These are phyloP conservation scores for Eulimnadia texana DNA, from an alignment of 1,140 invertebrate species.

Conservation along the genomic window DNA sequence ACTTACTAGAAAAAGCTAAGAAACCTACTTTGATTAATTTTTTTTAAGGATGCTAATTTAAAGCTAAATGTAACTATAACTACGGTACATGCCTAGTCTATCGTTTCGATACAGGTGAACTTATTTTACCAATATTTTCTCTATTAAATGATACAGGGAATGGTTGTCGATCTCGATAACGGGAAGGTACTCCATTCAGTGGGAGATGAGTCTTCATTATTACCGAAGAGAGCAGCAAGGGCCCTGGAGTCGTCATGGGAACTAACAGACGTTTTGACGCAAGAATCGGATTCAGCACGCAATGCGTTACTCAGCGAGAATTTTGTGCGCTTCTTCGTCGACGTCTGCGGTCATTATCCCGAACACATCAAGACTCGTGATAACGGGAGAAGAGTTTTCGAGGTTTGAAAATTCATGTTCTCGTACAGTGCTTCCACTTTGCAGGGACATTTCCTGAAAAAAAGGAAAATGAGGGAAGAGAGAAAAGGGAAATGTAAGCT, in stretches of 20 bases:
- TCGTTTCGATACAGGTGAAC: too few species aligned
- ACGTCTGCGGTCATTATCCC: conserved; percentile 43
- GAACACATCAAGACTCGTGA: conserved; percentile 34
- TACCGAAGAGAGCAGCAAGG: conserved; percentile 42
- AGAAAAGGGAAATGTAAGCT: too few species aligned
- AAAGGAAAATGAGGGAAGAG: too few species aligned
- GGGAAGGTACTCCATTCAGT: conserved; percentile 35
- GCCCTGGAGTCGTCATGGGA: conserved; percentile 44
- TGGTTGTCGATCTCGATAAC: conserved; percentile 48
- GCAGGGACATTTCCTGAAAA: too few species aligned
- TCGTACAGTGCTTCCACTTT: conserved; percentile 8
- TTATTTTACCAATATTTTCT: background rate
- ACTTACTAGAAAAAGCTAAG: too few species aligned
- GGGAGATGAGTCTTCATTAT: conserved; percentile 46
- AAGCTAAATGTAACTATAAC: too few species aligned
- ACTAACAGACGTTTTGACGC: conserved; percentile 34
- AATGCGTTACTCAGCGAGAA: conserved; percentile 49
- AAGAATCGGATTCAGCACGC: conserved; percentile 29
- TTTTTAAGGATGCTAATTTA: too few species aligned
- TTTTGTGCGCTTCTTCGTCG: conserved; percentile 48
- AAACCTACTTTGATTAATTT: too few species aligned
- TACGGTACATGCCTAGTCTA: too few species aligned
- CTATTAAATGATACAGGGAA: conserved; percentile 31
- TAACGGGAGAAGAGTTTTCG: conserved; percentile 35
- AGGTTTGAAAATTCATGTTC: conserved; percentile 31